Percentiles rank a stretch among this genome's conserved stretches.
phyloP scores from a whole-genome alignment of 2,888 invertebrate species.

The Phragmatobia fuliginosa region DNA sequence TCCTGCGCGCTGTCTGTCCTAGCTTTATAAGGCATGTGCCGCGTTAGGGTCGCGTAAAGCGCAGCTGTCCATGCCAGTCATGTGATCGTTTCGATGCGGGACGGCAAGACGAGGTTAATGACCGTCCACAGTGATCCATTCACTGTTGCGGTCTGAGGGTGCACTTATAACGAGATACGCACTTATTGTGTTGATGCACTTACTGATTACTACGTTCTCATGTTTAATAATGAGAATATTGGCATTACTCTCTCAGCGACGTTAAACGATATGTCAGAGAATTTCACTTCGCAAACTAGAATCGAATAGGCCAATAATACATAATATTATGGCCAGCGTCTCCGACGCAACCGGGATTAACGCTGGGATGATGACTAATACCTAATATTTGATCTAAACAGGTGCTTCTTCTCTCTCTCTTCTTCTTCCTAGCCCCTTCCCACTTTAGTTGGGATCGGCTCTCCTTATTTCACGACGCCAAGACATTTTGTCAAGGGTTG shows the following conservation, averaged over 20 bases:
- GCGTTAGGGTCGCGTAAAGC: conserved; percentile 6
- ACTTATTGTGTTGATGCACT: conserved; percentile 8
- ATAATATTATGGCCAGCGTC: too few relatives aligned
- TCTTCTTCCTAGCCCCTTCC: too few relatives aligned
- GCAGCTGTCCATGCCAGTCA: conserved; percentile 7
- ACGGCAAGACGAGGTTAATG: conserved; percentile 43
- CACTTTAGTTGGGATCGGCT: too few relatives aligned
- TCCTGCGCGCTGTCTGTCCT: neutral
- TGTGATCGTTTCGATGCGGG: conserved; percentile 3
- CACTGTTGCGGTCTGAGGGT: conserved; percentile 43
- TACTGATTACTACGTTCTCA: conserved; percentile 23
- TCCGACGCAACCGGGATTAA: too few relatives aligned
- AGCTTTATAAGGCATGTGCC: neutral
- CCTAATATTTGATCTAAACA: too few relatives aligned
- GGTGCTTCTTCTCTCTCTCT: too few relatives aligned
- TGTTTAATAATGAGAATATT: neutral
- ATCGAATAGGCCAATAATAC: neutral
- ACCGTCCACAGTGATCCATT: conserved; percentile 49
- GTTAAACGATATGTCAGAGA: neutral
- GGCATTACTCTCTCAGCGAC: neutral
- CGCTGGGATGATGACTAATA: too few relatives aligned
- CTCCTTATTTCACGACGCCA: too few relatives aligned
- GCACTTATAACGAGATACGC: conserved; percentile 37
- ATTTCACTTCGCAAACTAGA: neutral
- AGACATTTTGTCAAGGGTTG: too few relatives aligned